Evolutionary conservation across 2,888 invertebrate genomes (phyloP).

Genomic region (Deroplatys truncata): DNA sequence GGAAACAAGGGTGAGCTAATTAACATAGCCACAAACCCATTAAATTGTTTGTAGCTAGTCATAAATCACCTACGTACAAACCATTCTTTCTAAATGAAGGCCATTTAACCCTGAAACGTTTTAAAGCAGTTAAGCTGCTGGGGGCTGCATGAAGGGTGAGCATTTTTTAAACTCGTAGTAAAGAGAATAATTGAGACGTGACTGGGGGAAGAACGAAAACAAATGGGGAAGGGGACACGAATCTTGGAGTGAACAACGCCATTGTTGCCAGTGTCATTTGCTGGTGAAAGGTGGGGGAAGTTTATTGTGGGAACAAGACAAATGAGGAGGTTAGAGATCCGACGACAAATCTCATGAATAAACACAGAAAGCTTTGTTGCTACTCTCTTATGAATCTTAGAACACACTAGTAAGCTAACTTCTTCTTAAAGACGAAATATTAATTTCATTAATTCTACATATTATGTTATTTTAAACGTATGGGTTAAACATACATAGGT

Average conservation of each 20-base stretch:
- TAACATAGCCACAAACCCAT: neutral
- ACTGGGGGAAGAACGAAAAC: conserved; percentile 10
- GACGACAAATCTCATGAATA: neutral
- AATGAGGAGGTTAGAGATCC: neutral
- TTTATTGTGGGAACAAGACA: neutral
- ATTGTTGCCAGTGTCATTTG: conserved; percentile 12
- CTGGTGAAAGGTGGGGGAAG: neutral
- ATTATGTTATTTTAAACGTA: too few species aligned
- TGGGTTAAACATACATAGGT: too few species aligned
- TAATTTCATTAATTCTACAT: too few species aligned
- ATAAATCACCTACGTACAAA: neutral
- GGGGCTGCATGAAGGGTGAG: neutral
- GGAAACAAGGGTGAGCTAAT: neutral
- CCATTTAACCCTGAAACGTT: neutral
- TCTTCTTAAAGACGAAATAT: too few species aligned
- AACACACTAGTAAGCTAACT: neutral
- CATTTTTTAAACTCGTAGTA: conserved; percentile 17
- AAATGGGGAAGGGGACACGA: neutral
- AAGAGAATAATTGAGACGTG: conserved; percentile 26
- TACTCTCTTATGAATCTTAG: neutral
- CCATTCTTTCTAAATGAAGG: neutral
- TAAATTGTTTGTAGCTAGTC: neutral
- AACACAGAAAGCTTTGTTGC: neutral
- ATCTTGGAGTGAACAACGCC: neutral
- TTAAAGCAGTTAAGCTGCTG: neutral